These are phyloP conservation scores for Pseudobourletiella spinata DNA, from an alignment of 1,140 invertebrate species.

Conservation along the genomic window DNA sequence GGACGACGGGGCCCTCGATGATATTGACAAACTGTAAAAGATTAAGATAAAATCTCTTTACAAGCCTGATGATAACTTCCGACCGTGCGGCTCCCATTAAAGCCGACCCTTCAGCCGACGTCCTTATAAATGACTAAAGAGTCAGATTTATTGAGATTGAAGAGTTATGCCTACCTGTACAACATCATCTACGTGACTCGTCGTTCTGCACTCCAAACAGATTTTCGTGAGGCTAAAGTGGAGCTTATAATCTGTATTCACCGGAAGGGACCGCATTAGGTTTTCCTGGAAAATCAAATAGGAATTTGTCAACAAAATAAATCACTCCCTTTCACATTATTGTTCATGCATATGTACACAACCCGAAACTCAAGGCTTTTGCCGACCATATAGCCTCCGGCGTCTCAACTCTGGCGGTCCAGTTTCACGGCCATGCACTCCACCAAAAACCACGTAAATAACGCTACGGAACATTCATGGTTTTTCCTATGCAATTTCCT, in stretches of 20 bases:
- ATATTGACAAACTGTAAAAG: slow-evolving; percentile 2
- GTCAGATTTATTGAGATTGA: no score
- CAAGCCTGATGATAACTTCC: no score
- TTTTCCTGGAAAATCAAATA: slow-evolving; percentile 8
- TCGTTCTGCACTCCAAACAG: slow-evolving; percentile 31
- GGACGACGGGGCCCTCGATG: not conserved
- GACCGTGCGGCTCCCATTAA: no score
- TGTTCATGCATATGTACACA: not conserved
- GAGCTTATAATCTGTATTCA: not conserved
- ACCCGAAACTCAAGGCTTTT: no score
- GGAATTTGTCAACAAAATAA: not conserved
- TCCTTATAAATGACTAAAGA: no score
- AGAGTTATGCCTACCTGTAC: slow-evolving; percentile 7
- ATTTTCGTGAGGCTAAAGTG: slow-evolving; percentile 33
- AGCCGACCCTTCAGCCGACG: no score
- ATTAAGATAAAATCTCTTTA: no score
- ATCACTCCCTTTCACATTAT: not conserved
- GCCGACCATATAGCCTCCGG: no score
- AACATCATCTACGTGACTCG: slow-evolving; percentile 19
- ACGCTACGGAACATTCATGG: not conserved
- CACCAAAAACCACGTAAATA: no score
- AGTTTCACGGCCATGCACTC: no score
- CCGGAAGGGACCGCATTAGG: slow-evolving; percentile 4
- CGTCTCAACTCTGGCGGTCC: no score
- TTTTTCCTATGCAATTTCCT: no score